These are phyloP conservation scores for Empidonax traillii DNA, from an alignment of 2,113 vertebrate genomes.

Conservation along the genomic window DNA sequence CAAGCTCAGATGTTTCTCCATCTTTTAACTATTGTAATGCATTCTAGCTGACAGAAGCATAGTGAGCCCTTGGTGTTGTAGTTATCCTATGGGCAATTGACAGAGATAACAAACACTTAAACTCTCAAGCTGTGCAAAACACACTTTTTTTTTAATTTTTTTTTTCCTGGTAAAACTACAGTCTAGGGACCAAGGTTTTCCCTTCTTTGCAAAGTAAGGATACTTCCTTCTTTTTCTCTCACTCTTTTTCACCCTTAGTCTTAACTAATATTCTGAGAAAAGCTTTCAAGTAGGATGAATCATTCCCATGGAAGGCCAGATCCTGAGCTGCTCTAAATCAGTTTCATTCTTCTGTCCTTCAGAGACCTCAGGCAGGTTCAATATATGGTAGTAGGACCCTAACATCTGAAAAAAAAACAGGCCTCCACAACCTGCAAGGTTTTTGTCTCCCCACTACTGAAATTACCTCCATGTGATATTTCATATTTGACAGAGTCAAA, in stretches of 20 bases:
- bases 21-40: background rate
- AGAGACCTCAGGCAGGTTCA: background rate
- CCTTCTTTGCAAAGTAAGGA: background rate
- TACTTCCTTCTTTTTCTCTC: background rate
- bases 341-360: background rate
- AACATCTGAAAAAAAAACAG: background rate
- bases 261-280: background rate
- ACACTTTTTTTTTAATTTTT: background rate
- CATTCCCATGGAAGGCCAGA: background rate
- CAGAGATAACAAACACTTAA: background rate
- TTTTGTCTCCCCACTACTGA: background rate
- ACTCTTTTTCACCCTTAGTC: background rate
- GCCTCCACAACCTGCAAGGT: background rate
- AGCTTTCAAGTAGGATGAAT: rapidly evolving
- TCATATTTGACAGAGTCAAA: background rate
- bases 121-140: background rate
- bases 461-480: background rate
- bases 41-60: background rate
- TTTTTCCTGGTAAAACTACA: background rate
- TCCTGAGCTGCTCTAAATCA: background rate
- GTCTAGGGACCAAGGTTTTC: background rate
- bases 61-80: background rate
- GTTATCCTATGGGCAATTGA: background rate
- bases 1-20: background rate
- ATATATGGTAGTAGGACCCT: background rate